phyloP scores from a whole-genome alignment of 1,140 invertebrate species.

The Drosophila orosa region DNA sequence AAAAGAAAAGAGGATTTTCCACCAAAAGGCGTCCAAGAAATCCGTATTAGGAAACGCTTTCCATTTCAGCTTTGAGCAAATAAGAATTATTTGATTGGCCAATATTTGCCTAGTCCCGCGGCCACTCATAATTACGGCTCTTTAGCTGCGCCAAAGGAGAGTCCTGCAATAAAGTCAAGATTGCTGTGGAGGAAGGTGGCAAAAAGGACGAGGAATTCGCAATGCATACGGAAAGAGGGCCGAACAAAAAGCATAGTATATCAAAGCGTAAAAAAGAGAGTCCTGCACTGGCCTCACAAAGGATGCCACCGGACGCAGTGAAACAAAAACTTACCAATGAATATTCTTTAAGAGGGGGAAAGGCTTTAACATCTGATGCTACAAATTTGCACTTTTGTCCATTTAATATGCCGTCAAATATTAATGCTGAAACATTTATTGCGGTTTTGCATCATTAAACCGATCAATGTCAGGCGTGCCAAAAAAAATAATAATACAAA shows the following conservation, averaged over 20 bases:
- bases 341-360: conserved; percentile 1
- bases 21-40: neutral
- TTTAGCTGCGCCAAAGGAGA: neutral
- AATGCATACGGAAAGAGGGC: conserved; percentile 40
- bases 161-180: neutral
- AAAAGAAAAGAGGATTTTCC: neutral
- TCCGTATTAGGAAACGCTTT: conserved; percentile 2
- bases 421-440: conserved; percentile 44
- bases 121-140: conserved; percentile 26
- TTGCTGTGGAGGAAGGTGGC: neutral
- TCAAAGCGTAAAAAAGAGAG: conserved; percentile 33
- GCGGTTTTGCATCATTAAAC: conserved; percentile 48
- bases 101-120: neutral
- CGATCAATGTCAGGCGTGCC: conserved; percentile 36
- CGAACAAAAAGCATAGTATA: conserved; percentile 49
- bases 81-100: conserved; percentile 1
- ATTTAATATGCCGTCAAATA: conserved; percentile 22
- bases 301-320: neutral
- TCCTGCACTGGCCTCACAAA: conserved; percentile 4
- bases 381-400: neutral
- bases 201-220: conserved; percentile 4
- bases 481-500: neutral
- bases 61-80: conserved; percentile 8
- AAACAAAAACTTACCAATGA: conserved; percentile 15
- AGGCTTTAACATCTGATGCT: conserved; percentile 2